Evolutionary conservation across 2,113 vertebrate species (phyloP).

Genomic region (Odobenus rosmarus): DNA sequence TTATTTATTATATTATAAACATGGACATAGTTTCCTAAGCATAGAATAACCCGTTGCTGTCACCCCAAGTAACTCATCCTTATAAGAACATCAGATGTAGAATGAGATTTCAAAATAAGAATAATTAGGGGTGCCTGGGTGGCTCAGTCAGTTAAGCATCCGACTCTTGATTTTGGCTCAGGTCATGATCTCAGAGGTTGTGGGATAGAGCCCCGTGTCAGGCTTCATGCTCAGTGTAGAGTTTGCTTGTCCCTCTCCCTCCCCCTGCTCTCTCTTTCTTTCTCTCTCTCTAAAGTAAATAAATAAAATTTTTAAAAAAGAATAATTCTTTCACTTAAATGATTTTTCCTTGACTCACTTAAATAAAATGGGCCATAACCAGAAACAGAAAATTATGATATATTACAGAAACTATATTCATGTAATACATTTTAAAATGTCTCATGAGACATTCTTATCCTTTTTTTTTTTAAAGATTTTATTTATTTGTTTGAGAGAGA

Average conservation of each 20-base stretch:
- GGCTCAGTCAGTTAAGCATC: neutral
- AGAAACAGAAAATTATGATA: conserved; percentile 29
- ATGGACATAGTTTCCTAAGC: neutral
- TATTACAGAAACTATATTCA: neutral
- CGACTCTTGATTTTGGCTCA: neutral
- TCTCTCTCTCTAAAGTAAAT: neutral
- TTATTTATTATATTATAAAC: neutral
- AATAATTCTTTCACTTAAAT: neutral
- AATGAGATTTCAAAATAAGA: conserved; percentile 39
- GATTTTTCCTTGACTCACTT: neutral
- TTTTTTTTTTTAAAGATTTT: too few relatives aligned
- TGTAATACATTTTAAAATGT: neutral
- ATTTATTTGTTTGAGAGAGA: too few relatives aligned
- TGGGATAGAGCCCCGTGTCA: neutral
- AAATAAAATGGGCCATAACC: neutral
- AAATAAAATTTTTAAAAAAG: neutral
- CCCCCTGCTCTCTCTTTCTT: neutral
- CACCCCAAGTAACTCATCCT: neutral
- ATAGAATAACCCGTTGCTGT: neutral
- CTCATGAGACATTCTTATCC: neutral
- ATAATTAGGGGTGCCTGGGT: neutral
- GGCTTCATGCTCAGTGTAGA: neutral
- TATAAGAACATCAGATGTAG: neutral
- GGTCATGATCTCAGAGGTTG: neutral
- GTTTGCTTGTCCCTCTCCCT: neutral